Evolutionary conservation across 2,113 vertebrate genomes (phyloP), one percentile per base, ranked within the genome.

Genomic region (Sapayoa aenigma): DNA sequence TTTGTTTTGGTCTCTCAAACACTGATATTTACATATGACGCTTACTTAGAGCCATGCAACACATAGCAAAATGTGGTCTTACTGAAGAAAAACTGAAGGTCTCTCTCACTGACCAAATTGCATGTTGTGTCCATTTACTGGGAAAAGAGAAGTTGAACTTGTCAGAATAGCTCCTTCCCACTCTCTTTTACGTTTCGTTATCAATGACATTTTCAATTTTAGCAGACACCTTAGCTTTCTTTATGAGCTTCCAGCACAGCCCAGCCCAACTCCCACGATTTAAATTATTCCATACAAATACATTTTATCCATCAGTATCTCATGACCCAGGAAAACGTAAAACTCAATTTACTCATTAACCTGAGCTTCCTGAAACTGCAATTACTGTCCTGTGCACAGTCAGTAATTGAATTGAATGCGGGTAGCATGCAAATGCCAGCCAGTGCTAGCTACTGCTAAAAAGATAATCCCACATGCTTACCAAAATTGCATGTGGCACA

Each of bases 331-430:
- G 83, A 93, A 94, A 63, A 62, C 55, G 74, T 67, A 92, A 95
- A 88, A 83, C 72, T 88, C 76, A 79, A 94, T 93, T 94, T 90
- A 91, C 35, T 95, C 72, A 90, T 96, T 94, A 97, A 94, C 85
- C 85, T 92, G 62, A 83, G 79, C 79, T 91, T 95, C 84, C 72
- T 86, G 79, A 94, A 93, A 83, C 68, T 35, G 67, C 82, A 90
- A 82, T 94, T 95, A 93, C 85, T 90, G 85, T 65, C 68, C 68
- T 46, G 56, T 88, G 90, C 82, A 67, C 35, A 84, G 68, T n/a
- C 71, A 88, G 55, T 72, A 96, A 93, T 60, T 93, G 71, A 95
- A 83, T 7, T 84, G 75, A 90, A 37, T 69, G 67, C 0, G 53
- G 46, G 50, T 9, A 77, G 75, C 63, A 95, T 55, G 39, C 75